Base-by-base conservation (phyloP, 1,140 invertebrate species). In the Diorhabda elongata region DNA sequence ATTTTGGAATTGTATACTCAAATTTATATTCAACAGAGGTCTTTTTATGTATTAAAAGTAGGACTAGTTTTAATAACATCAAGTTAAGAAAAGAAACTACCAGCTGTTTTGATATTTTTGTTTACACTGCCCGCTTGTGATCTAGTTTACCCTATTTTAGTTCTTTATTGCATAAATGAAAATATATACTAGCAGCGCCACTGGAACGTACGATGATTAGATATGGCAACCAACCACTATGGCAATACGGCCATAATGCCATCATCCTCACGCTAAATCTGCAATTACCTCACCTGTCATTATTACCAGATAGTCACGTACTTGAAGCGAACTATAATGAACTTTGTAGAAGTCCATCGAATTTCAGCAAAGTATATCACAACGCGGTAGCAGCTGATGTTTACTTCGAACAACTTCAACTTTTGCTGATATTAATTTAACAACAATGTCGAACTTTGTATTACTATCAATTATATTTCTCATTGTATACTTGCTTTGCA, bases 221-320 rank as follows among this genome's bases (percentile, higher is more conserved):
- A 69, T 64, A 72, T 61, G 69, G 47, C 47, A 52, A 52, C 68
- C 60, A 52, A 52, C 68, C 60, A 61, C 26, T 59, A 68, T 63
- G 61, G 67, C 45, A 68, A 68, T 68, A 68, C 42, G 60, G 56
- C 45, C 11, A 66, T 66, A 56, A 45, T 9, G 58, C 66, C 64
- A 66, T 52, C 64, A 73, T 69, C 68, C 73, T 71, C 74, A 74
- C 71, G 71, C 71, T 77, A 76, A 76, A 75, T 76, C 69, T 70
- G 70, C 74, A 74, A 76, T 76, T 76, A 74, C 72, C 73, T 62
- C 71, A 73, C 73, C 73, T 70, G 70, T 71, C 70, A 73, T 74
- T 74, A 74, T 67, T 64, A 68, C 68, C 69, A 70, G 69, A 70
- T 72, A 73, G 75, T 76, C 75, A 76, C 75, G 75, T 76, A 72